phyloP scores from a whole-genome alignment of 2,888 invertebrate species.

The Pantelozetes paolii region DNA sequence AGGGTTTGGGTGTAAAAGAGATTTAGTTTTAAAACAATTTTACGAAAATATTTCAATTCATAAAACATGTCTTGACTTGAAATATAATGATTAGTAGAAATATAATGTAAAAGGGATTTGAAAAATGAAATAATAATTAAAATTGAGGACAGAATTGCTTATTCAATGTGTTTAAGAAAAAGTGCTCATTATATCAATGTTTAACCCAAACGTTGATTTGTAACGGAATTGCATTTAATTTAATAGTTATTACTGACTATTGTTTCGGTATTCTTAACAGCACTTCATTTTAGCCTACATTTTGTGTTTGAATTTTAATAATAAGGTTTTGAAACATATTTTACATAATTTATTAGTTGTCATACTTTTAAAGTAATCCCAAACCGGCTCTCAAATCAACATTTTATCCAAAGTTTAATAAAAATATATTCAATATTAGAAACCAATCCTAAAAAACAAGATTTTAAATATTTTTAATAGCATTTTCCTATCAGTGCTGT shows the following conservation, averaged over 20 bases:
- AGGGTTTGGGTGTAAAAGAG: slow-evolving; percentile 4
- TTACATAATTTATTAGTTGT: slow-evolving; percentile 29
- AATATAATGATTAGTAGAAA: not conserved
- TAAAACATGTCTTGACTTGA: slow-evolving; percentile 10
- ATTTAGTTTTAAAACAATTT: not conserved
- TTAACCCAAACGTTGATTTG: slow-evolving; percentile 33
- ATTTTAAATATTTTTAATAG: no score
- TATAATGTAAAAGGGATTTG: not conserved
- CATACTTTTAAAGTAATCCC: not conserved
- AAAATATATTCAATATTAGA: not conserved
- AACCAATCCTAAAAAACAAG: not conserved
- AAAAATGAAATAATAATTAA: slow-evolving; percentile 28
- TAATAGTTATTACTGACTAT: not conserved
- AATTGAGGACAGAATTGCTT: slow-evolving; percentile 24
- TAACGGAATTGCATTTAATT: slow-evolving; percentile 12
- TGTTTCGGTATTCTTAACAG: slow-evolving; percentile 2
- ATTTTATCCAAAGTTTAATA: not conserved
- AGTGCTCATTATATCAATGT: not conserved
- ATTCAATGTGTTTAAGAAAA: not conserved
- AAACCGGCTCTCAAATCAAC: slow-evolving; percentile 26
- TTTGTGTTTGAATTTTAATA: slow-evolving; percentile 4
- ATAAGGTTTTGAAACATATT: not conserved
- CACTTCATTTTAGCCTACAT: slow-evolving; percentile 23
- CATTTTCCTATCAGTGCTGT: no score
- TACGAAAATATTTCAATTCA: not conserved